A percentile compares a stretch with the other conserved stretches of the same genome.
phyloP scores from a whole-genome alignment of 2,113 vertebrate genomes.

The Crypturellus undulatus region DNA sequence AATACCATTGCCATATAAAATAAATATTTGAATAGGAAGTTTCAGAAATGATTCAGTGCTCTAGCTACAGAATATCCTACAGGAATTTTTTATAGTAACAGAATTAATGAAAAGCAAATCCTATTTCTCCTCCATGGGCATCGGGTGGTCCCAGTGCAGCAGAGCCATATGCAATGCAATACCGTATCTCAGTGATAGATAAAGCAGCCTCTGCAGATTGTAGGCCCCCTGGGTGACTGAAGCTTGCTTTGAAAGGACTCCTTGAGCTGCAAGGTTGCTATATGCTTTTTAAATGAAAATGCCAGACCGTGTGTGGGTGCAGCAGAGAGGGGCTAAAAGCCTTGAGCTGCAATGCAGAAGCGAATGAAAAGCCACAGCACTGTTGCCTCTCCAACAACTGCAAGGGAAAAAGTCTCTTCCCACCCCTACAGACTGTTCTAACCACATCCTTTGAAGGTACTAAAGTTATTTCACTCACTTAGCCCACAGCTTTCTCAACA shows the following conservation, averaged over 20 bases:
- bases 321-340: slow-evolving; percentile 57
- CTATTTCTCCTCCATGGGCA: slow-evolving; percentile 31
- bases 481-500: slow-evolving; percentile 67
- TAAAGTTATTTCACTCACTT: slow-evolving; percentile 61
- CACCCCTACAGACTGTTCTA: slow-evolving; percentile 57
- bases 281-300: slow-evolving; percentile 38
- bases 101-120: slow-evolving; percentile 74
- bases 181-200: not conserved
- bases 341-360: slow-evolving; percentile 32
- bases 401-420: slow-evolving; percentile 55
- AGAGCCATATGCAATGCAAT: slow-evolving; percentile 3
- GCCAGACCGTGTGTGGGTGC: slow-evolving; percentile 63
- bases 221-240: slow-evolving; percentile 16
- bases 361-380: slow-evolving; percentile 41
- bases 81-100: slow-evolving; percentile 76
- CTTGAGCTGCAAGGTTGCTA: slow-evolving; percentile 41
- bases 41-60: slow-evolving; percentile 80
- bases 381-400: slow-evolving; percentile 26
- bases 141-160: slow-evolving; percentile 48
- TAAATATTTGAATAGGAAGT: slow-evolving; percentile 78
- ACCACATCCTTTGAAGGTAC: slow-evolving; percentile 71
- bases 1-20: slow-evolving; percentile 81
- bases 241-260: slow-evolving; percentile 49
- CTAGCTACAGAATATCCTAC: slow-evolving; percentile 76
- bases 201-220: slow-evolving; percentile 39